phyloP scores from a whole-genome alignment of 2,113 vertebrate species.

The Centrocercus urophasianus region DNA sequence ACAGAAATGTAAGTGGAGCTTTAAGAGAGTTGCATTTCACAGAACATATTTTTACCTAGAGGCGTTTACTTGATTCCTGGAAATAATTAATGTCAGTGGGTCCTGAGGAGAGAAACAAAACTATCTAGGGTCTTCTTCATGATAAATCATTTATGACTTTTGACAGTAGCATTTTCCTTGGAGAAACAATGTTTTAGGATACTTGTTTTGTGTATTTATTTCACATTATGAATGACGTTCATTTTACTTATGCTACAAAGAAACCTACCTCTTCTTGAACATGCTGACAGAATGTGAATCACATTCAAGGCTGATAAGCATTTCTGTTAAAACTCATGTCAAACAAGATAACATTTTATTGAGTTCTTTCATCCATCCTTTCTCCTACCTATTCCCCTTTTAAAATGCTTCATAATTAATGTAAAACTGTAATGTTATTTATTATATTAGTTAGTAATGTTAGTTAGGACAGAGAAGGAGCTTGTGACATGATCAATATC shows the following conservation, averaged over 20 bases:
- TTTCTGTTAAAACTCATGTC: background rate
- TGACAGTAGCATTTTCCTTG: background rate
- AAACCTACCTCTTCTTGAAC: background rate
- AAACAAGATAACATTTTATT: background rate
- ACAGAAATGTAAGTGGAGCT: fast-evolving
- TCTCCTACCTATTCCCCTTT: background rate
- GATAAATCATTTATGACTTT: conserved; percentile 6
- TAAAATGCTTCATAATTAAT: conserved; percentile 21
- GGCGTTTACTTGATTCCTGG: background rate
- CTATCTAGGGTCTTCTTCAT: background rate
- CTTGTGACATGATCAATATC: background rate
- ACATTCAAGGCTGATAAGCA: background rate
- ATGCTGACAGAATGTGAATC: conserved; percentile 2
- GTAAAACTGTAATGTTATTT: background rate
- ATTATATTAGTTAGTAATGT: too few relatives aligned
- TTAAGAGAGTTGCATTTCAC: background rate
- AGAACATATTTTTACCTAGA: conserved; percentile 21
- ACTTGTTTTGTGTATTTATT: background rate
- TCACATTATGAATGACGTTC: background rate
- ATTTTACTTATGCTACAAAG: background rate
- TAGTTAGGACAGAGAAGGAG: background rate
- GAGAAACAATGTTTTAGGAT: background rate
- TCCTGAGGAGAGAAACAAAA: background rate
- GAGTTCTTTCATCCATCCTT: background rate
- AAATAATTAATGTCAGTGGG: conserved; percentile 39